Base-by-base conservation (phyloP, 2,113 vertebrate species). In the Parus major region DNA sequence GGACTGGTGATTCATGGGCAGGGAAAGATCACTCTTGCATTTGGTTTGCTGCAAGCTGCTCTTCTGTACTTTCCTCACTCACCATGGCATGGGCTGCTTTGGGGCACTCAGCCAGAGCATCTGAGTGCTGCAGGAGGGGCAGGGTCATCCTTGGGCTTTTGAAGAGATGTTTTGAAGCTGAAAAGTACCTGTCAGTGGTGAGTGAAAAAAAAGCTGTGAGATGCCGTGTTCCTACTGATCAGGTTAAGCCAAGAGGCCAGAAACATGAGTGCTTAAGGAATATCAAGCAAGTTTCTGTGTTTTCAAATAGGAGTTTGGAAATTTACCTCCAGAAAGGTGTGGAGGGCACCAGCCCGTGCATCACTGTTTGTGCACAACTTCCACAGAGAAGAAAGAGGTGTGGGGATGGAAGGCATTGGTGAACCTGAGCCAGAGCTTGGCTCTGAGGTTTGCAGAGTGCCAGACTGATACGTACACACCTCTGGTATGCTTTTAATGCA, bases 371-470 rank as follows among this genome's bases (percentile, higher is more conserved):
- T 64, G 41, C 46, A 44, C 33, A 65, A 16, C 22, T 90, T 29
- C 56, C 60, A 28, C 0, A 1, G 49, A 7, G 7, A 36, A 29
- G 70, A 64, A 56, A 87, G 41, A 0, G 0, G 25, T 10, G 1
- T 50, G 11, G 4, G 1, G 5, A 18, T 66, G 49, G 36, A 42
- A 84, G 29, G 41, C 1, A 2, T 16, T 68, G 70, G 23, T 49
- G 44, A 72, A 72, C 7, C 41, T 5, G 0, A 28, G 55, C 29
- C 42, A 90, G 46, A 81, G 35, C 35, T 61, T 72, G 65, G 31
- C 77, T 64, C 41, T 61, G 71, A 63, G 39, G 44, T 55, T 69
- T 83, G 59, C 68, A 75, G 35, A 70, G 64, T 59, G 33, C 31
- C 60, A 73, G 42, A 16, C 36, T 72, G 82, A 66, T 60, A 14